Evolutionary conservation across 2,797 vertebrate genomes (phyloP).

Genomic region (Monodelphis domestica): DNA sequence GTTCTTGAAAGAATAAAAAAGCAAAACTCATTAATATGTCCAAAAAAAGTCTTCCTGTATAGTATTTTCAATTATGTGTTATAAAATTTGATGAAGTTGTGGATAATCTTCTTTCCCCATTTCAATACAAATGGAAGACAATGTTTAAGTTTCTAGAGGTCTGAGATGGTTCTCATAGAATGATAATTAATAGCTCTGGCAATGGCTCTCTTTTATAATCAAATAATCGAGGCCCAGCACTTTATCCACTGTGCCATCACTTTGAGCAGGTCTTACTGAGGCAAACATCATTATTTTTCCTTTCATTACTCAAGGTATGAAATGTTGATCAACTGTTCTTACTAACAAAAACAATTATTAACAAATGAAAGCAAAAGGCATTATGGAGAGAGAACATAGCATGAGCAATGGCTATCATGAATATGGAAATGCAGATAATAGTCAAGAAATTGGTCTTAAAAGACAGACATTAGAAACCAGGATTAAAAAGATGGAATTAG

Average conservation of each 20-base stretch:
- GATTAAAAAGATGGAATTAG: constrained; percentile 3
- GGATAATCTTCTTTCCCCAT: background rate
- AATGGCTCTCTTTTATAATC: background rate
- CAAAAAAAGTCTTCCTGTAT: background rate
- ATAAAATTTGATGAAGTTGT: background rate
- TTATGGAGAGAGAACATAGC: background rate
- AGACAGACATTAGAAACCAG: background rate
- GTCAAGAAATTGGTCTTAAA: background rate
- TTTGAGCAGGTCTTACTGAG: background rate
- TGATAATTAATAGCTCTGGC: background rate
- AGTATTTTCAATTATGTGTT: background rate
- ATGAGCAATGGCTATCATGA: constrained; percentile 34
- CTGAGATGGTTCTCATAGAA: background rate
- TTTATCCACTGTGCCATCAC: background rate
- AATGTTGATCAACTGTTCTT: background rate
- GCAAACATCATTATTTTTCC: background rate
- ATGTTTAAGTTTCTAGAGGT: background rate
- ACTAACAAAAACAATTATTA: constrained; percentile 17
- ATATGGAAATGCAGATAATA: background rate
- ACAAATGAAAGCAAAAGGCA: background rate
- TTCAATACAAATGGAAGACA: background rate
- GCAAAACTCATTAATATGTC: background rate
- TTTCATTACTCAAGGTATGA: background rate
- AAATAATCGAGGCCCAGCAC: background rate
- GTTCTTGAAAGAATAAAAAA: background rate